Conservation (phyloP, 2,113 vertebrate genomes). For the Urocitellus parryii region DNA sequence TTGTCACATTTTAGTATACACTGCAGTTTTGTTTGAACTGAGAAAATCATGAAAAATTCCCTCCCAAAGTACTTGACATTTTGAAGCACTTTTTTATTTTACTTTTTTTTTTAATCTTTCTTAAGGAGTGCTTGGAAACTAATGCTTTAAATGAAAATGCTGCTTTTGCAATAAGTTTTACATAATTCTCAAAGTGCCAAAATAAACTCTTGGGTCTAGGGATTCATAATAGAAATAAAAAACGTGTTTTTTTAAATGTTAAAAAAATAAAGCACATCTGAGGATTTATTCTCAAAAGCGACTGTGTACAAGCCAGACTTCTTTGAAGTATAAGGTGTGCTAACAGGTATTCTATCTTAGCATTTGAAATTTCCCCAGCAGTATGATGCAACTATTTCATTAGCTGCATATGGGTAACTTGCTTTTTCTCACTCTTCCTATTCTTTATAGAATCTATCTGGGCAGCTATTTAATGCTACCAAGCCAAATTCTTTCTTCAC, state of each 20-base stretch:
- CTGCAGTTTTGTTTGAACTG: slow-evolving; percentile 43
- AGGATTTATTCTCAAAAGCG: slow-evolving; percentile 70
- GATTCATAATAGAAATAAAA: slow-evolving; percentile 39
- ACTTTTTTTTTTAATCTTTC: slow-evolving; percentile 17
- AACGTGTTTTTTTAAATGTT: slow-evolving; percentile 71
- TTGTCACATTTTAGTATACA: slow-evolving; percentile 45
- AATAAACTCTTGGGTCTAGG: slow-evolving; percentile 61
- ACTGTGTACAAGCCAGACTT: slow-evolving; percentile 56
- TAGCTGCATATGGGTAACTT: slow-evolving; percentile 31
- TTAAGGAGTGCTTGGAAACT: slow-evolving; percentile 49
- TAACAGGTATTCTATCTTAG: slow-evolving; percentile 36
- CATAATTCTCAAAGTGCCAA: slow-evolving; percentile 57
- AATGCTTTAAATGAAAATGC: slow-evolving; percentile 55
- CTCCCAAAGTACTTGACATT: slow-evolving; percentile 62
- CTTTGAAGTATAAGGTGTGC: slow-evolving; percentile 66
- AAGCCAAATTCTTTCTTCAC: slow-evolving; percentile 72
- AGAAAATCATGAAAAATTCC: slow-evolving; percentile 54
- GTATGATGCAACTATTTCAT: slow-evolving; percentile 69
- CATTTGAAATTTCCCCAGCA: slow-evolving; percentile 44
- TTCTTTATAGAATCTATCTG: slow-evolving; percentile 63
- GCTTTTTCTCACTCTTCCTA: neutral
- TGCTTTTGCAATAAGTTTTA: slow-evolving; percentile 58
- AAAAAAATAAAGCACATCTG: slow-evolving; percentile 11
- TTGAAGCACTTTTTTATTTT: slow-evolving; percentile 58
- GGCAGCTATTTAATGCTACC: slow-evolving; percentile 67